phyloP scores from a whole-genome alignment of 2,888 invertebrate species.

The Microctonus brassicae region DNA sequence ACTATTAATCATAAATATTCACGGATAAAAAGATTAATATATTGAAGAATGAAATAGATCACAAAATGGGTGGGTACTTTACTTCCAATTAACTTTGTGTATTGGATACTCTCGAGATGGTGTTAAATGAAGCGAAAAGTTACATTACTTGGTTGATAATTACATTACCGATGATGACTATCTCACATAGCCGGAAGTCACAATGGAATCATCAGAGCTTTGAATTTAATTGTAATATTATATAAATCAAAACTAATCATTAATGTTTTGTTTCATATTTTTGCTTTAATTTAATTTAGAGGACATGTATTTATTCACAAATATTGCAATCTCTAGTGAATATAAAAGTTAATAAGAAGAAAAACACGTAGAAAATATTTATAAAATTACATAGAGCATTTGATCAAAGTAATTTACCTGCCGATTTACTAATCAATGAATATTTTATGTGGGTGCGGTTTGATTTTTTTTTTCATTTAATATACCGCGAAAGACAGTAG shows the following conservation, averaged over 20 bases:
- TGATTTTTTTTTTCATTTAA: slow-evolving; percentile 11
- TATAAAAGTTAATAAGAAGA: too few species aligned
- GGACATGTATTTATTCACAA: not conserved
- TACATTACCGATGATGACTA: slow-evolving; percentile 36
- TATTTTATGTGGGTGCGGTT: slow-evolving; percentile 32
- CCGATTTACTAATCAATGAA: slow-evolving; percentile 29
- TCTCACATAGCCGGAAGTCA: slow-evolving; percentile 40
- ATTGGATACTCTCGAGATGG: slow-evolving; percentile 6
- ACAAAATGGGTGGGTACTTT: slow-evolving; percentile 3
- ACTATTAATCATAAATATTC: too few species aligned
- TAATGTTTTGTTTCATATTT: not conserved
- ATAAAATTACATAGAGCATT: slow-evolving; percentile 15
- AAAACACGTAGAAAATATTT: slow-evolving; percentile 6
- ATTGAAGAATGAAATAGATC: slow-evolving; percentile 23
- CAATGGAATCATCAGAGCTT: slow-evolving; percentile 40
- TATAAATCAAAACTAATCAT: slow-evolving; percentile 44
- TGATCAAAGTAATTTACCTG: slow-evolving; percentile 23
- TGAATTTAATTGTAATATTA: slow-evolving; percentile 30
- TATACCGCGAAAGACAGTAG: not conserved
- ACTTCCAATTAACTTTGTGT: slow-evolving; percentile 23
- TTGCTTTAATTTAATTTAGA: too few species aligned
- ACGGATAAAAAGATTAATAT: slow-evolving; percentile 6
- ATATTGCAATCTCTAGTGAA: not conserved
- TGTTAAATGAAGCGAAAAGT: slow-evolving; percentile 40
- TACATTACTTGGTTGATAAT: slow-evolving; percentile 38